Evolutionary conservation across 2,113 vertebrate species (phyloP).

Genomic region (Pyrgilauda ruficollis): DNA sequence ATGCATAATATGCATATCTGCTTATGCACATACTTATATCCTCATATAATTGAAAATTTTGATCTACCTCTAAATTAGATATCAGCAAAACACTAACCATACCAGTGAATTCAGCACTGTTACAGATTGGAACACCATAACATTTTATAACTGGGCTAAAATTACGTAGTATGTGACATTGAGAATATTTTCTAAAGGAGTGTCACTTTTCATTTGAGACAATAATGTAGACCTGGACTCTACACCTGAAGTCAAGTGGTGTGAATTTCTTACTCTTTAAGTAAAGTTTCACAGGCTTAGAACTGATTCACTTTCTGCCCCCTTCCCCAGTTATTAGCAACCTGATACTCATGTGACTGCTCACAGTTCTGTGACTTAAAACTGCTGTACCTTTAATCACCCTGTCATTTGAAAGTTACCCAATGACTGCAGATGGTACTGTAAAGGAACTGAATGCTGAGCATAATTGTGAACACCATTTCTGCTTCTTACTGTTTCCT

Average conservation of each 20-base stretch:
- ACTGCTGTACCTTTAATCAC: background rate
- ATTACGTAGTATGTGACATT: background rate
- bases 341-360: background rate
- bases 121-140: background rate
- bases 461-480: background rate
- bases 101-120: background rate
- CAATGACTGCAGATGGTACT: background rate
- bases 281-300: background rate
- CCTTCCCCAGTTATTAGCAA: background rate
- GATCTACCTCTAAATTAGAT: background rate
- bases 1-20: background rate
- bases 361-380: background rate
- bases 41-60: background rate
- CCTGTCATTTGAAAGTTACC: background rate
- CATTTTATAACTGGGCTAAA: background rate
- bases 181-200: background rate
- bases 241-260: background rate
- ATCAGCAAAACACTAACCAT: background rate
- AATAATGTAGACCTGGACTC: background rate
- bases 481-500: background rate
- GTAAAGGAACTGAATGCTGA: background rate
- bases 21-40: background rate
- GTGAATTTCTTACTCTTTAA: background rate
- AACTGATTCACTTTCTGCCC: background rate
- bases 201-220: background rate